Conservation (phyloP, 2,888 invertebrate species). For the Eupithecia centaureata region DNA sequence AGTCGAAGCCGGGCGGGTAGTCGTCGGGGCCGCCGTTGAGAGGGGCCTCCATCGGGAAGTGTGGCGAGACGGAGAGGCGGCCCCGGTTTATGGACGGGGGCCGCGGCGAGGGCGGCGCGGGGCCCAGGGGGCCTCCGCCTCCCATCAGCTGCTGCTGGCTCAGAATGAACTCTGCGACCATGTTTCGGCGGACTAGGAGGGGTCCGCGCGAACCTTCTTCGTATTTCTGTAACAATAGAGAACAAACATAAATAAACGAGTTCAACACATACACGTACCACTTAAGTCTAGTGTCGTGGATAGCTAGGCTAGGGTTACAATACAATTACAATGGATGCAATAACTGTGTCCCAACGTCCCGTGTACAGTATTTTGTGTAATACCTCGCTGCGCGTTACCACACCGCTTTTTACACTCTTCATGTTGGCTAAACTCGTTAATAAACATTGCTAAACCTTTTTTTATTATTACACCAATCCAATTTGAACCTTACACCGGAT, state of each 20-base stretch:
- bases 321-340: constrained; percentile 70
- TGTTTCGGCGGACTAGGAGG: constrained; percentile 87
- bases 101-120: constrained; percentile 68
- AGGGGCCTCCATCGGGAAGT: constrained; percentile 79
- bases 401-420: constrained; percentile 74
- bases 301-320: constrained; percentile 46
- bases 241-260: constrained; percentile 64
- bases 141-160: constrained; percentile 86
- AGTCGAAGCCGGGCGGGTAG: constrained; percentile 81
- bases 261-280: constrained; percentile 1
- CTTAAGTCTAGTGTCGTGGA: neutral
- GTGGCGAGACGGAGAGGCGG: constrained; percentile 74
- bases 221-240: constrained; percentile 78
- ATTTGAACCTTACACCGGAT: constrained; percentile 67
- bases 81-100: constrained; percentile 68
- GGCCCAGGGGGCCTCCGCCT: constrained; percentile 69
- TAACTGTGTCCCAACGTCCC: constrained; percentile 72
- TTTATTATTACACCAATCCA: constrained; percentile 56
- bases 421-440: constrained; percentile 70
- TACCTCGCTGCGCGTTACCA: constrained; percentile 56
- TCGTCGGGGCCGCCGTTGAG: constrained; percentile 61
- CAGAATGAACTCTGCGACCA: constrained; percentile 94
- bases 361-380: constrained; percentile 76
- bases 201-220: constrained; percentile 79
- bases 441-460: constrained; percentile 70